phyloP scores from a whole-genome alignment of 1,140 invertebrate species.

The Cyclargus thomasi region DNA sequence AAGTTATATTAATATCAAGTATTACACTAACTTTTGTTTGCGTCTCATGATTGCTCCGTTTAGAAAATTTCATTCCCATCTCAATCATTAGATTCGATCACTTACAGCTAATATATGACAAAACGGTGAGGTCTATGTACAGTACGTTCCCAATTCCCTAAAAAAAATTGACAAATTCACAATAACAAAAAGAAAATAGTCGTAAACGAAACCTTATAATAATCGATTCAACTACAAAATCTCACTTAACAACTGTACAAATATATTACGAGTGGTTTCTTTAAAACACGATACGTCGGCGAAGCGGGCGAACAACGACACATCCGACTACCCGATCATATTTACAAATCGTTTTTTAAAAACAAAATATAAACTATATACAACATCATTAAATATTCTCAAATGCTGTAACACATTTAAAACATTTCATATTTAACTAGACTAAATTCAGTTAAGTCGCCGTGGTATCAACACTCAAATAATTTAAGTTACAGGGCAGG shows the following conservation, averaged over 20 bases:
- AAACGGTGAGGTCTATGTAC: slow-evolving; percentile 72
- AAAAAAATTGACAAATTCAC: slow-evolving; percentile 76
- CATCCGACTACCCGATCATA: slow-evolving; percentile 46
- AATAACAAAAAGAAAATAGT: slow-evolving; percentile 65
- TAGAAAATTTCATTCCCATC: slow-evolving; percentile 75
- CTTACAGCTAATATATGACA: slow-evolving; percentile 67
- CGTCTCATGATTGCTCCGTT: slow-evolving; percentile 75
- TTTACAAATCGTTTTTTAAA: slow-evolving; percentile 68
- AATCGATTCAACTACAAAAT: slow-evolving; percentile 69
- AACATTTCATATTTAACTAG: slow-evolving; percentile 74
- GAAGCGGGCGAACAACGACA: slow-evolving; percentile 58
- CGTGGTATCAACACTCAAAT: slow-evolving; percentile 41
- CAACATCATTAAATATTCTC: slow-evolving; percentile 74
- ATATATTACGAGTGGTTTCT: slow-evolving; percentile 71
- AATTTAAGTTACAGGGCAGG: slow-evolving; percentile 41
- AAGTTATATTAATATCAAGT: slow-evolving; percentile 78
- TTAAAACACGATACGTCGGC: slow-evolving; percentile 61
- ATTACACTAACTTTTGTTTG: slow-evolving; percentile 74
- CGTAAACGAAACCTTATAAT: slow-evolving; percentile 68
- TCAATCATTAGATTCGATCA: slow-evolving; percentile 70
- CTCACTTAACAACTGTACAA: slow-evolving; percentile 73
- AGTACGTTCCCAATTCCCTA: slow-evolving; percentile 74
- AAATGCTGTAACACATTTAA: slow-evolving; percentile 75
- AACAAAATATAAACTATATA: slow-evolving; percentile 75
- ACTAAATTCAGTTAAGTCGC: slow-evolving; percentile 60